Conservation (phyloP, 64 coral and sea anemone species). For the Acropora tenuis region DNA sequence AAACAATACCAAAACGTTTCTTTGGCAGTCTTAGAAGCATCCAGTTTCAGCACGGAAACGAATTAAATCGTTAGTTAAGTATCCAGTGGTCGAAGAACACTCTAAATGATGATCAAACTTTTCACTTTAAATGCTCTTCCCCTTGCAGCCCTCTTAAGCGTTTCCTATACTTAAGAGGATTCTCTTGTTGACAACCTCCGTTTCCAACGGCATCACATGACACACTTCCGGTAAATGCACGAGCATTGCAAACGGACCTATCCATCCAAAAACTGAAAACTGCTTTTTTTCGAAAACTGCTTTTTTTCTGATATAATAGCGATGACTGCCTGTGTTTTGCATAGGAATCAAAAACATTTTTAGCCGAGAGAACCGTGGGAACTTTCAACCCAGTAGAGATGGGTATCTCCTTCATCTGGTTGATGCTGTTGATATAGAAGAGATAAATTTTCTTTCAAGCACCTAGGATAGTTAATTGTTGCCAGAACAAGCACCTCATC, state of each 20-base stretch:
- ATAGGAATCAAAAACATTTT: not conserved
- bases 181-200: slow-evolving; percentile 29
- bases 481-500: not conserved
- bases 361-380: not conserved
- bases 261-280: no score
- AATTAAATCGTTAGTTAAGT: not conserved
- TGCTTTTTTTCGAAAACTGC: not conserved
- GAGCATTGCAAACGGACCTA: no score
- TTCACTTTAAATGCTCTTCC: not conserved
- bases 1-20: slow-evolving; percentile 4
- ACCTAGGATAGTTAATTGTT: not conserved
- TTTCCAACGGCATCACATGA: not conserved
- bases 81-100: not conserved
- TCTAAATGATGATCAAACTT: not conserved
- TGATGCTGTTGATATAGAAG: not conserved
- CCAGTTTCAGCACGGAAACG: not conserved
- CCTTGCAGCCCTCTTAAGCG: not conserved
- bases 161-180: slow-evolving; percentile 18
- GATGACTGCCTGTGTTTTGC: not conserved
- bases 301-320: not conserved
- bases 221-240: no score
- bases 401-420: not conserved
- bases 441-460: slow-evolving; percentile 11
- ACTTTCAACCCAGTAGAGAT: not conserved
- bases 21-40: not conserved